Conservation (phyloP, 2,888 invertebrate species). For the Agonopterix alstromeriana region DNA sequence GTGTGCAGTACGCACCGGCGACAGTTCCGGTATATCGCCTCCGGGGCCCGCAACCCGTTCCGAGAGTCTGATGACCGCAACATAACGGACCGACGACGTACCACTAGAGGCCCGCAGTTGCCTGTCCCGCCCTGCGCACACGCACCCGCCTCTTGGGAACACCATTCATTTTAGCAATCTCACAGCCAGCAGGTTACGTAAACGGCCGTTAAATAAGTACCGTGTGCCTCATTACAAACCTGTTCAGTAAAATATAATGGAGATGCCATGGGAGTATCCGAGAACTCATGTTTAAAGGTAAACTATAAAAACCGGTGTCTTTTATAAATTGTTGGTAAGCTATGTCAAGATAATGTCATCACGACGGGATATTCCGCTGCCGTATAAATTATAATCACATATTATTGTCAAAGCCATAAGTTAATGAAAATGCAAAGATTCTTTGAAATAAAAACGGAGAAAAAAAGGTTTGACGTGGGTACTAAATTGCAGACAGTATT, state of each 20-base stretch:
- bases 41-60: constrained; percentile 52
- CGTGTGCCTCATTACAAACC: constrained; percentile 30
- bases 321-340: neutral
- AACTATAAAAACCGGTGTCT: constrained; percentile 7
- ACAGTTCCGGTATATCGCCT: constrained; percentile 63
- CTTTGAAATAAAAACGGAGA: neutral
- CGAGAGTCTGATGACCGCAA: constrained; percentile 65
- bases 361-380: too few relatives aligned
- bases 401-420: too few relatives aligned
- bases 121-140: constrained; percentile 23
- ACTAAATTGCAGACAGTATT: too few relatives aligned
- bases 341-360: neutral
- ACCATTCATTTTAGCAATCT: constrained; percentile 37
- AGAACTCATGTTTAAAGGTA: constrained; percentile 4
- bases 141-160: constrained; percentile 30
- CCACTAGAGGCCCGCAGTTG: constrained; percentile 30
- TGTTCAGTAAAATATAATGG: constrained; percentile 33
- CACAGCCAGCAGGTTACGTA: constrained; percentile 23
- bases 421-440: too few relatives aligned
- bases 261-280: constrained; percentile 20
- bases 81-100: constrained; percentile 54
- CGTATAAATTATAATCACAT: too few relatives aligned
- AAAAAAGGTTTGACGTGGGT: too few relatives aligned
- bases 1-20: constrained; percentile 47
- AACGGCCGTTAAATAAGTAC: constrained; percentile 39